Conservation (phyloP, 2,113 vertebrate species). For the Scatophagus argus region DNA sequence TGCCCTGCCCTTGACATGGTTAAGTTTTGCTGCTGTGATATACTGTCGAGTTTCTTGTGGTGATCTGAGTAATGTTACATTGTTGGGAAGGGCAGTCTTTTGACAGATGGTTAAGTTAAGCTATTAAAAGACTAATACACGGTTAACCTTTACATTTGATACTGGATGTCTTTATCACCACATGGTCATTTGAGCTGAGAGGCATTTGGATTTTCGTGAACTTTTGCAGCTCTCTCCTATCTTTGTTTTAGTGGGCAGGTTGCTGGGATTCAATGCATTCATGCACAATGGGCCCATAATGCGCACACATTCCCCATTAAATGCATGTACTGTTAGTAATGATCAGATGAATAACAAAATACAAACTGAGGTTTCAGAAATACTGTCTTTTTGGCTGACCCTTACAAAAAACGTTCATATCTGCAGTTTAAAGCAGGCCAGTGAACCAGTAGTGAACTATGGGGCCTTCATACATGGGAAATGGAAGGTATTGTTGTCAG, state of each 20-base stretch:
- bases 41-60: background rate
- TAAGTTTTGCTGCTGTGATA: background rate
- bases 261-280: conserved; percentile 23
- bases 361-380: background rate
- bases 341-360: background rate
- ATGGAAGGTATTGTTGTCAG: background rate
- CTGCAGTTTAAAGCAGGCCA: background rate
- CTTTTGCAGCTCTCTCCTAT: background rate
- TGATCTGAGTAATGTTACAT: conserved; percentile 13
- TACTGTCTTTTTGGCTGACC: background rate
- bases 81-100: background rate
- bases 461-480: conserved; percentile 2
- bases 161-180: background rate
- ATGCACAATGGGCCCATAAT: background rate
- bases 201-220: background rate
- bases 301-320: background rate
- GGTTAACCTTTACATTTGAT: background rate
- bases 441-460: too few species aligned
- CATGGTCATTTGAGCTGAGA: background rate
- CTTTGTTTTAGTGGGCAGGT: conserved; percentile 24
- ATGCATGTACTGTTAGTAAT: background rate
- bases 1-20: background rate
- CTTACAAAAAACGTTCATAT: background rate
- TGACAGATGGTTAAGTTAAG: background rate
- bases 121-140: background rate